Base-by-base conservation (phyloP, 2,113 vertebrate genomes). In the Pseudolaguvia tuberculata region DNA sequence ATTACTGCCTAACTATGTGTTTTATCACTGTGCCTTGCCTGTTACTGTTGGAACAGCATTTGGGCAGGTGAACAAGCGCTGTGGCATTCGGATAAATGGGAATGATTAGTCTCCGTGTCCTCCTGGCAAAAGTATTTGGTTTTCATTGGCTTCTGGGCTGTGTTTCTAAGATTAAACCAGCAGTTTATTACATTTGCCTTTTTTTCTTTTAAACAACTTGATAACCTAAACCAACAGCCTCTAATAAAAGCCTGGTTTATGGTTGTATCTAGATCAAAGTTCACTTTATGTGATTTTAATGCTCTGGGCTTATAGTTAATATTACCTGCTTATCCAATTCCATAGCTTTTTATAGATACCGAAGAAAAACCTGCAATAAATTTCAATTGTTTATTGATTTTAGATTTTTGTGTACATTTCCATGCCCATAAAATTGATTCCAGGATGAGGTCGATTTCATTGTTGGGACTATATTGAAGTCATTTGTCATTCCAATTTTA, bases 41-140 rank as follows among this genome's bases (percentile, higher is more conserved):
- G 87, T 92, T 92, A 88, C 83, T 82, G 81, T 83, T 88, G 74
- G 84, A 82, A 74, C 83, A 80, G 78, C 74, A 76, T 82, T 68
- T 39, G 67, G 77, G 74, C 77, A 84, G 75, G 70, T 77, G 81
- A 75, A 78, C 73, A 45, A 80, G 81, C 73, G 47, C 71, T 77
- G 71, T 75, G 14, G 6, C 55, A 47, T 10, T 58, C 68, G 10
- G 61, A 78, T 72, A 75, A 85, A 55, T 9, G n/a, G 66, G 66
- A 10, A 72, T 75, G 80, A 81, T 86, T 81, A 79, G 27, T 0
- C 72, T 74, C 57, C 67, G 18, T 67, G 67, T 71, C 53, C 52
- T 47, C 81, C 42, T 73, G 80, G 67, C 29, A 79, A 79, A 75
- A 59, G 69, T 72, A 73, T 79, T 51, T 8, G 65, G 70, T 73